A percentile compares a stretch with the other conserved stretches of the same genome.
Evolutionary conservation across 2,797 vertebrate species (phyloP).

Genomic region (Rhabdophis nuchalis): DNA sequence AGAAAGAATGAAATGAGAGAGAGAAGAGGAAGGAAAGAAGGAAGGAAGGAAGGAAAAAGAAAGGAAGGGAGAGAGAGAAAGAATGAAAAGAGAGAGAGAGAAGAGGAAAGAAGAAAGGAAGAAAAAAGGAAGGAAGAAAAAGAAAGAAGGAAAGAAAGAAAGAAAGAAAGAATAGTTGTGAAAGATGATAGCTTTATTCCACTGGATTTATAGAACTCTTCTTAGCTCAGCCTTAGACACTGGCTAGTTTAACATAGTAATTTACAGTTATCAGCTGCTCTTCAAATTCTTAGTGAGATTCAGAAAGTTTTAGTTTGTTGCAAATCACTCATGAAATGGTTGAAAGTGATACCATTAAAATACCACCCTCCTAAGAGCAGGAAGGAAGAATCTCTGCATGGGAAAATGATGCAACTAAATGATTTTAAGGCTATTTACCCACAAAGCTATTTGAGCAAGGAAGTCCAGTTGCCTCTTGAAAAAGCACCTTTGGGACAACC

Average conservation of each 20-base stretch:
- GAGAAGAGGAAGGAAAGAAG: no score
- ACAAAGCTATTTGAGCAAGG: neutral
- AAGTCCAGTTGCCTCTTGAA: no score
- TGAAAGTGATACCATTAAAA: neutral
- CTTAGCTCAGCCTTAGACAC: conserved; percentile 62
- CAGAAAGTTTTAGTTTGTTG: conserved; percentile 42
- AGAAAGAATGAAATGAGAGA: neutral
- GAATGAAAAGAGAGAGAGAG: no score
- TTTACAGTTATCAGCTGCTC: conserved; percentile 46
- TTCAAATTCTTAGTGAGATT: conserved; percentile 43
- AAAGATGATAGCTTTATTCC: conserved; percentile 71
- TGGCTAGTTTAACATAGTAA: conserved; percentile 54
- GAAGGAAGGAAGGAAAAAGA: no score
- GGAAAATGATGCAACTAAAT: neutral
- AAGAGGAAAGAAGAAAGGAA: no score
- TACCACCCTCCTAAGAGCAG: neutral
- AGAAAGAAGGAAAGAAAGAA: no score
- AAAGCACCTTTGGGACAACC: no score
- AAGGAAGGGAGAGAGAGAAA: no score
- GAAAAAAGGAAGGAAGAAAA: neutral
- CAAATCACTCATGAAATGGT: conserved; percentile 26
- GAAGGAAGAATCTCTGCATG: neutral
- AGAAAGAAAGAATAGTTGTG: conserved; percentile 8
- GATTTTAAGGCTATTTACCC: neutral
- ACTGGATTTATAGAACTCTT: conserved; percentile 63